These are phyloP conservation scores for Stegana nigrithorax DNA, from an alignment of 2,888 invertebrate species.

Conservation along the genomic window DNA sequence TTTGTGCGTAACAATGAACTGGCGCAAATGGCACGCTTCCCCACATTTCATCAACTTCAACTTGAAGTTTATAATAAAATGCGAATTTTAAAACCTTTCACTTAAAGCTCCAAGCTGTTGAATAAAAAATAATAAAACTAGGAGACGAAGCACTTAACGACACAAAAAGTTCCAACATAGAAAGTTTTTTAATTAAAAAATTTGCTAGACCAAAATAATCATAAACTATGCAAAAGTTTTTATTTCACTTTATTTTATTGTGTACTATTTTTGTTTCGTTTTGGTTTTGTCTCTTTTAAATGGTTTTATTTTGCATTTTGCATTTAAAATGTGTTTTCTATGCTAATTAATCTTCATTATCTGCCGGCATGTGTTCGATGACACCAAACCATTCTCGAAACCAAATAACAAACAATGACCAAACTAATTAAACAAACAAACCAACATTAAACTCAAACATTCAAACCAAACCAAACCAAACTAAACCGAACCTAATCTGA, in stretches of 20 bases:
- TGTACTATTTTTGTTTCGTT: background rate
- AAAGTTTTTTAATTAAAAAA: constrained; percentile 4
- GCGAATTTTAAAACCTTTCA: too few species aligned
- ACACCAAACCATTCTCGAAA: constrained; percentile 19
- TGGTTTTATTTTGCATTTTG: constrained; percentile 10
- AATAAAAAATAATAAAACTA: too few species aligned
- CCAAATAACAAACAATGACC: background rate
- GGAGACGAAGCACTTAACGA: too few species aligned
- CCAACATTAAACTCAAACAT: too few species aligned
- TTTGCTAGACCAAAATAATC: background rate
- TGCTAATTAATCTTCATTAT: constrained; percentile 57
- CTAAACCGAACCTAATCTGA: background rate
- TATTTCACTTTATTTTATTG: background rate
- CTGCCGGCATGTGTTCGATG: constrained; percentile 26
- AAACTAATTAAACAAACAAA: constrained; percentile 7
- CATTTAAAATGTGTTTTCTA: constrained; percentile 43
- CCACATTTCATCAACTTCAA: too few species aligned
- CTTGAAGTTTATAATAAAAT: background rate
- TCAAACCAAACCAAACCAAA: background rate
- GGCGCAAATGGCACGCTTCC: too few species aligned
- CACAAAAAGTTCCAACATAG: too few species aligned
- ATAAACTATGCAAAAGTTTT: background rate
- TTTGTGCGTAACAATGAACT: too few species aligned
- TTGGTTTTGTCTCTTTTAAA: background rate
- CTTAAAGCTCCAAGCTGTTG: too few species aligned